A percentile compares a stretch with the other conserved stretches of the same genome.
Evolutionary conservation across 2,113 vertebrate genomes (phyloP).

Genomic region (Todiramphus chloris): DNA sequence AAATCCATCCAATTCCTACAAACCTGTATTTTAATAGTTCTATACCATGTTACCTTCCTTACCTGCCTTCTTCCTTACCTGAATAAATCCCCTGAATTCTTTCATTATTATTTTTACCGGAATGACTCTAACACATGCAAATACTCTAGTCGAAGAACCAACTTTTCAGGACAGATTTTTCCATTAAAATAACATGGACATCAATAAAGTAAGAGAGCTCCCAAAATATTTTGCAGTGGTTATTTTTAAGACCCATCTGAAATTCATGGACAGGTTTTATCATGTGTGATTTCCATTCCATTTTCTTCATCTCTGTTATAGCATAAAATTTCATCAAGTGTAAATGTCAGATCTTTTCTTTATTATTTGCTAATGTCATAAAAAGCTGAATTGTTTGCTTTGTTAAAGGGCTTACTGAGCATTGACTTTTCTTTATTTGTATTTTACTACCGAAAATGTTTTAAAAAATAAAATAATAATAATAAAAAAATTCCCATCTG

Average conservation of each 20-base stretch:
- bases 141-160: neutral
- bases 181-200: neutral
- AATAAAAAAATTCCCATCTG: conserved; percentile 73
- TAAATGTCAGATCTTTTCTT: conserved; percentile 86
- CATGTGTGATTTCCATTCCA: conserved; percentile 75
- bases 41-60: neutral
- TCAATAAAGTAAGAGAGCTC: neutral
- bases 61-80: neutral
- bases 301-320: conserved; percentile 81
- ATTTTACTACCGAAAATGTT: conserved; percentile 78
- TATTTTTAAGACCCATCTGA: conserved; percentile 52
- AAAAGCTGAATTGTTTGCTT: conserved; percentile 83
- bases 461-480: conserved; percentile 76
- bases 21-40: neutral
- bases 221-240: conserved; percentile 33
- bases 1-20: neutral
- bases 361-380: conserved; percentile 86
- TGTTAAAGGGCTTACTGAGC: conserved; percentile 81
- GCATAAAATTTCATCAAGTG: conserved; percentile 85
- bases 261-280: conserved; percentile 71
- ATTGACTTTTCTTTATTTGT: conserved; percentile 83
- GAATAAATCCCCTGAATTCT: neutral
- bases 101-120: neutral
- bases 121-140: neutral
- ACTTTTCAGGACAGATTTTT: neutral